Conservation (phyloP, 2,113 vertebrate species). For the Phyllostomus discolor region DNA sequence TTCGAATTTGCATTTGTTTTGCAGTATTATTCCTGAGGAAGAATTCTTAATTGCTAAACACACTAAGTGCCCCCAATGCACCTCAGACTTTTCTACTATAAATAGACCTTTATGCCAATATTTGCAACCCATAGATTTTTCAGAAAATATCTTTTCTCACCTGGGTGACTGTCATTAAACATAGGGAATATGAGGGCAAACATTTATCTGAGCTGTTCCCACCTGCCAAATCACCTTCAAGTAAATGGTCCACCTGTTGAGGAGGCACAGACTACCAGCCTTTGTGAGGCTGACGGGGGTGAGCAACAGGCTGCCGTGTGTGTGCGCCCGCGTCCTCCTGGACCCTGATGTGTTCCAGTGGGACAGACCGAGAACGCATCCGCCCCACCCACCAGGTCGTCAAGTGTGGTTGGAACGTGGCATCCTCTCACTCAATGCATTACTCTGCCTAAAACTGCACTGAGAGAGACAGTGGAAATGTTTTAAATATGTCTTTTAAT, state of each 20-base stretch:
- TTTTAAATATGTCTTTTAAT: not conserved
- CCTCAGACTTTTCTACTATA: not conserved
- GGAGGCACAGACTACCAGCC: not conserved
- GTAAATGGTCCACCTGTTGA: not conserved
- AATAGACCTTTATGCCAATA: not conserved
- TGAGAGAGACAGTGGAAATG: not conserved
- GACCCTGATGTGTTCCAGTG: accelerated
- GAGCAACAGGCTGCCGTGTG: accelerated
- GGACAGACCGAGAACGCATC: not conserved
- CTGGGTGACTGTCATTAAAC: not conserved
- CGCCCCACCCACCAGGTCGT: not conserved
- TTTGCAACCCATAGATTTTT: not conserved
- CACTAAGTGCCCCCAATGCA: not conserved
- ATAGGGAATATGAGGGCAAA: not conserved
- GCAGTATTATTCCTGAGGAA: not conserved
- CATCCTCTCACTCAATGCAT: not conserved
- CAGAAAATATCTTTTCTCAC: not conserved
- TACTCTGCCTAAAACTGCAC: not conserved
- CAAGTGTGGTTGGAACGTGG: too few species aligned
- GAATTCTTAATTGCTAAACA: not conserved
- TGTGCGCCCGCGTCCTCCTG: not conserved
- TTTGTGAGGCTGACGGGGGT: not conserved
- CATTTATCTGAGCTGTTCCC: not conserved
- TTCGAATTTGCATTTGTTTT: not conserved
- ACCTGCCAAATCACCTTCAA: not conserved